phyloP scores from a whole-genome alignment of 1,140 invertebrate species.

The Eriocheir sinensis region DNA sequence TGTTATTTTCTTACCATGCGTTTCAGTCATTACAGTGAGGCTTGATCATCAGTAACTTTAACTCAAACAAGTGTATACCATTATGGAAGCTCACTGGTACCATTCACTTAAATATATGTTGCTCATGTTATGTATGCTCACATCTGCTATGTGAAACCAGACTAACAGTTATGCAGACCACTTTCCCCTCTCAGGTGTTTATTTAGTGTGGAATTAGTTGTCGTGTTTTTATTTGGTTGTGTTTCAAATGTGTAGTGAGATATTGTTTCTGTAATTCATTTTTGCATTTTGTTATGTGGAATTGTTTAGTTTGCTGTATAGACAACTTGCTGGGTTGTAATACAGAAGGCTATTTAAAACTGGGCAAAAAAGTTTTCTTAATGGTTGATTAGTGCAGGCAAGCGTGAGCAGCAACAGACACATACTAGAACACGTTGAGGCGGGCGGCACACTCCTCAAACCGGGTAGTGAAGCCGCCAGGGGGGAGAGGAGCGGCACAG shows the following conservation, averaged over 20 bases:
- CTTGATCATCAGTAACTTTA: background rate
- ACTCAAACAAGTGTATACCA: background rate
- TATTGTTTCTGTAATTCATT: too few species aligned
- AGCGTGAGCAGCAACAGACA: background rate
- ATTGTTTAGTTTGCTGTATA: too few species aligned
- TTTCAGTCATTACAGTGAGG: background rate
- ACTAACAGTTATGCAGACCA: too few species aligned
- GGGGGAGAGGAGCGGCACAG: background rate
- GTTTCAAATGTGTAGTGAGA: too few species aligned
- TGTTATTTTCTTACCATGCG: background rate
- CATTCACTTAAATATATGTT: background rate
- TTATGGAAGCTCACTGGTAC: background rate
- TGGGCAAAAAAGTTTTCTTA: background rate
- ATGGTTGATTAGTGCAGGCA: background rate
- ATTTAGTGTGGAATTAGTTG: too few species aligned
- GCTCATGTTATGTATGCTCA: too few species aligned
- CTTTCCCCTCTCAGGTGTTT: too few species aligned
- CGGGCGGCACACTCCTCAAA: slow-evolving; percentile 28
- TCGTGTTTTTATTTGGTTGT: too few species aligned
- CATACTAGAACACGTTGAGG: slow-evolving; percentile 48
- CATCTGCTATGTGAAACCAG: too few species aligned
- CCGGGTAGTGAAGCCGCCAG: background rate
- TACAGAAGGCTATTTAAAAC: too few species aligned
- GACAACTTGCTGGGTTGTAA: too few species aligned
- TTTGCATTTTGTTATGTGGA: too few species aligned